Conservation (phyloP, 1,140 invertebrate species). For the Magallana gigas region DNA sequence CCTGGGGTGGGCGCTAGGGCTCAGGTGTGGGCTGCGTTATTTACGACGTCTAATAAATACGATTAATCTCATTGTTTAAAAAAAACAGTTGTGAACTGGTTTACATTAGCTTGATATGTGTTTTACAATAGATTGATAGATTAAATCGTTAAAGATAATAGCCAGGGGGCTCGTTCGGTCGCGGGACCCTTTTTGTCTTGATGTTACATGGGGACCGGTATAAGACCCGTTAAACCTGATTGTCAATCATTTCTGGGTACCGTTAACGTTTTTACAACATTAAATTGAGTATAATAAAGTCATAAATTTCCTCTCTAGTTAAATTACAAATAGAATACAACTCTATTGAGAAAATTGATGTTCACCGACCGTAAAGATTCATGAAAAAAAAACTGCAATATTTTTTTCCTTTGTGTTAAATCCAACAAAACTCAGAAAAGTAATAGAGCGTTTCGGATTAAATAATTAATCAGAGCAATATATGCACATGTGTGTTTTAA, state of each 20-base stretch:
- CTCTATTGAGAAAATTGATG: too few relatives aligned
- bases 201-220: not conserved
- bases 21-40: conserved; percentile 8
- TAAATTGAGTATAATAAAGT: not conserved
- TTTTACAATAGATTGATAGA: conserved; percentile 32
- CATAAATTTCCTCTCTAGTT: conserved; percentile 2
- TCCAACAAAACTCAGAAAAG: too few relatives aligned
- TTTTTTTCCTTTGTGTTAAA: too few relatives aligned
- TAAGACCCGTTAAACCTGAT: not conserved
- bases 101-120: conserved; percentile 24
- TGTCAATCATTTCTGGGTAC: not conserved
- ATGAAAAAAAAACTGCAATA: too few relatives aligned
- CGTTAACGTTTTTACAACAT: conserved; percentile 21
- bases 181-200: not conserved
- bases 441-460: too few relatives aligned
- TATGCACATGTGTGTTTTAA: too few relatives aligned
- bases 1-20: not conserved
- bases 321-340: not conserved
- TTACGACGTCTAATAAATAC: conserved; percentile 15
- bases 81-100: conserved; percentile 36
- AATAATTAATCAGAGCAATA: too few relatives aligned
- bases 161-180: not conserved
- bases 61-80: conserved; percentile 22
- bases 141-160: conserved; percentile 20
- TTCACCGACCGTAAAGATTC: too few relatives aligned